Base-by-base conservation (phyloP, 92 coral and sea anemone species). In the Virgularia gustaviana region DNA sequence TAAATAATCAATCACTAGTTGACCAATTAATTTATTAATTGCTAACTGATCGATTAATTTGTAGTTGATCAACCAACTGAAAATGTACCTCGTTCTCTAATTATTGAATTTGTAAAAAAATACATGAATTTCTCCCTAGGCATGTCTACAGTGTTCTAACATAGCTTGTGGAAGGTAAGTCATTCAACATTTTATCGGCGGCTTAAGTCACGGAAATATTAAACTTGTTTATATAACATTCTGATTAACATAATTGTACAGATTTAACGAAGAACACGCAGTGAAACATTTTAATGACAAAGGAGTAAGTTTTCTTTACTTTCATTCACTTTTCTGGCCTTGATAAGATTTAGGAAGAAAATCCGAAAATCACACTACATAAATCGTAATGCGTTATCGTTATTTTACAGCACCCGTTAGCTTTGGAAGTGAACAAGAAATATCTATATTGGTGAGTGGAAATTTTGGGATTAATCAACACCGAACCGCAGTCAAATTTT, bases 101-200 rank as follows among this genome's bases (percentile, higher is more conserved):
- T n/a, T n/a, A n/a, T n/a, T n/a, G n/a, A n/a, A n/a, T n/a, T n/a
- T n/a, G n/a, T n/a, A n/a, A n/a, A n/a, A n/a, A n/a, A 34, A 19
- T 33, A 6, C 15, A 9, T 34, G 34, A 28, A 49, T 33, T 28
- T 2, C 23, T 49, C 15, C 52, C 13, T 68, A 68, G 75, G 75
- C 75, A 4, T 68, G 75, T 68, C 36, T 68, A 22, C 75, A 68
- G 15, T 68, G 75, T 39, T 45, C 44, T 34, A 49, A 68, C 24
- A 68, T 68, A 35, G 75, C 75, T 10, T 68, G 75, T 49, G 75
- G 75, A 22, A 68, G 75, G 75, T 68, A 68, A 23, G 22, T 12
- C 13, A 55, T 55, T 4, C 25, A 8, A 16, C 6, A 55, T 27
- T 8, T 9, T 22, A 16, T 51, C 3, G 4, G 28, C 28, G 7